A percentile compares a stretch with the other conserved stretches of the same genome.
Evolutionary conservation across 2,113 vertebrate species (phyloP).

Genomic region (Ranitomeya imitator): DNA sequence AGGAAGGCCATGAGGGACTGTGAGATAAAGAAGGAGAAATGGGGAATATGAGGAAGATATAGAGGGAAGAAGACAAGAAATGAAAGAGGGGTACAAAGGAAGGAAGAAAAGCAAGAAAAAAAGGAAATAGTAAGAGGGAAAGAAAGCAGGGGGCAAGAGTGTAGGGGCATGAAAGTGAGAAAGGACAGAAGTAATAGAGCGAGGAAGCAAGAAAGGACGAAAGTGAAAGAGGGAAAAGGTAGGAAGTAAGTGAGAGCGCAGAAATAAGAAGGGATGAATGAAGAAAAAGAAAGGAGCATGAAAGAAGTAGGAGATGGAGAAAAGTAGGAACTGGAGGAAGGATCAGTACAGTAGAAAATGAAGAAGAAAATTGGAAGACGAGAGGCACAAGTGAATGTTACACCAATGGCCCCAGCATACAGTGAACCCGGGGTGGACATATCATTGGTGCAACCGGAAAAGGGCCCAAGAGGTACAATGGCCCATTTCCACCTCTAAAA

Average conservation of each 20-base stretch:
- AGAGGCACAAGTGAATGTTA: not conserved
- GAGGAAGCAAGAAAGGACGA: too few species aligned
- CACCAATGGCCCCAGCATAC: not conserved
- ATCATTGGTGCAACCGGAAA: too few species aligned
- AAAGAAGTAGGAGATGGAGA: not conserved
- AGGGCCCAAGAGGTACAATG: too few species aligned
- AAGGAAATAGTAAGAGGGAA: not conserved
- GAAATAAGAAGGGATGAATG: not conserved
- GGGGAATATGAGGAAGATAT: not conserved
- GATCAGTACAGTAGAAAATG: not conserved
- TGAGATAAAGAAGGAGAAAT: too few species aligned
- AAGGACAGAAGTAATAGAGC: not conserved
- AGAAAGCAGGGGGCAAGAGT: not conserved
- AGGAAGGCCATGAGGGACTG: too few species aligned
- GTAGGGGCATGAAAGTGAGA: not conserved
- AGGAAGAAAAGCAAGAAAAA: not conserved
- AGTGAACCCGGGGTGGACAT: not conserved
- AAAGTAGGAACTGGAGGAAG: not conserved
- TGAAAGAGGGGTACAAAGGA: not conserved
- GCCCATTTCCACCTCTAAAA: too few species aligned
- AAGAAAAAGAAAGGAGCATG: not conserved
- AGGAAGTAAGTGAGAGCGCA: not conserved
- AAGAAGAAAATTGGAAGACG: not conserved
- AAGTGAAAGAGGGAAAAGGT: not conserved
- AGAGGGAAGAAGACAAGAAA: not conserved